Evolutionary conservation across 2,797 vertebrate genomes (phyloP), one percentile per base, ranked within the genome.

Genomic region (Phyllotis vaccarum): DNA sequence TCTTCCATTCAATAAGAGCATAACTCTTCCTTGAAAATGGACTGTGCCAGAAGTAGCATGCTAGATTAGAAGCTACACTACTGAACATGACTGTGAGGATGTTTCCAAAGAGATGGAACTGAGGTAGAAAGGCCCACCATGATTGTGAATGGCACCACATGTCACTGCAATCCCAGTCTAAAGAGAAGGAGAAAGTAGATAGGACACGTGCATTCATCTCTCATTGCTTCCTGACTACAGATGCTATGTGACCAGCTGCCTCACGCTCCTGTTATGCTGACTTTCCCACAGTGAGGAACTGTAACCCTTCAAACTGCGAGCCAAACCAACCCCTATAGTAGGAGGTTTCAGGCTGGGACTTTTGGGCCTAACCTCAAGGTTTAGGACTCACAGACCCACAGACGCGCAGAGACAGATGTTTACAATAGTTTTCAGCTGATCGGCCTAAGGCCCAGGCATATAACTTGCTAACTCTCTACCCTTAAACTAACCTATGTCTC

Each of bases 1-100:
- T 43, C 3, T 43, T 22, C 40, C 40, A 78, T 46, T 82, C 70
- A 54, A 27, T 10, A 78, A 27, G 52, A 88, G 17, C 62, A 14
- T 11, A 7, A 64, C 80, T 21, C 40, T 76, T 95, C 62, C 90
- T 96, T 89, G 17, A 86, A 92, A 62, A 75, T 76, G n/a, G 72
- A 49, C 52, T 24, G 11, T 56, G 29, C 24, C 21, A 70, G 52
- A 56, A 22, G 40, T n/a, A 40, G 34, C 8, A 58, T 6, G 2
- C 16, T 34, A 62, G 68, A 46, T 52, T 37, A 64, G 74, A 54
- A 74, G 37, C 34, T 19, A 37, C 11, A 12, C 54, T 29, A 72
- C n/a, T 75, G 43, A 54, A 37, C 27, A 75, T 22, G 7, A 13
- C 86, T 9, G 11, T 31, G 66, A 31, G 49, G 70, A 58, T 34